Base-by-base conservation (phyloP, 2,113 vertebrate species). In the Podarcis raffonei region DNA sequence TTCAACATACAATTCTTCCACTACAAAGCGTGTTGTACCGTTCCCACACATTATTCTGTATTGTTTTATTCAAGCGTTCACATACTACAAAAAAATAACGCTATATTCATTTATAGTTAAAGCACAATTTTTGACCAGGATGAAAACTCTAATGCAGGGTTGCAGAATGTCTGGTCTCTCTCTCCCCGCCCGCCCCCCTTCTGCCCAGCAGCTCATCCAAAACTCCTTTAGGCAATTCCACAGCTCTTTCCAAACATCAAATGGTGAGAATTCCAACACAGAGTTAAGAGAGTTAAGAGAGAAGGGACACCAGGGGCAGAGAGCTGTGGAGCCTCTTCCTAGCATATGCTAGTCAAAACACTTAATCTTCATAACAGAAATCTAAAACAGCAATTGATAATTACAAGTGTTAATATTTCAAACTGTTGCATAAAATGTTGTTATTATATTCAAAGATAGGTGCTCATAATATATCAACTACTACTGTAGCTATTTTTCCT, bases 371-470 rank as follows among this genome's bases (percentile, higher is more conserved):
- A 7, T 27, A 42, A 25, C 35, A 22, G 20, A 37, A 18, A 32
- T 74, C 32, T 75, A 75, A 37, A 77, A 23, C 20, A 42, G 13
- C 59, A 18, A 25, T 77, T 77, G 15, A 80, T 20, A 81, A 62
- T 30, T 62, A 18, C 79, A 81, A 81, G 76, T 77, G 39, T 7
- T 62, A 59, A 81, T 81, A 32, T 59, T 59, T 27, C 9, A 77
- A 37, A 48, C 35, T 74, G 18, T 39, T 76, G 74, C 6, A 42
- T 57, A 59, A 18, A 79, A 30, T 27, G 12, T 57, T 57, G 27
- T 18, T 53, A 57, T n/a, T n/a, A n/a, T 89, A 93, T 71, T 89
- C 83, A 83, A 53, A 79, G 88, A 88, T 77, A 94, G 94, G 87
- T 68, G 80, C 84, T 90, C 92, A 71, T 66, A 85, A 84, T 88